Evolutionary conservation across 2,797 vertebrate species (phyloP), one percentile per base, ranked within the genome.

Genomic region (Cynopterus sphinx): DNA sequence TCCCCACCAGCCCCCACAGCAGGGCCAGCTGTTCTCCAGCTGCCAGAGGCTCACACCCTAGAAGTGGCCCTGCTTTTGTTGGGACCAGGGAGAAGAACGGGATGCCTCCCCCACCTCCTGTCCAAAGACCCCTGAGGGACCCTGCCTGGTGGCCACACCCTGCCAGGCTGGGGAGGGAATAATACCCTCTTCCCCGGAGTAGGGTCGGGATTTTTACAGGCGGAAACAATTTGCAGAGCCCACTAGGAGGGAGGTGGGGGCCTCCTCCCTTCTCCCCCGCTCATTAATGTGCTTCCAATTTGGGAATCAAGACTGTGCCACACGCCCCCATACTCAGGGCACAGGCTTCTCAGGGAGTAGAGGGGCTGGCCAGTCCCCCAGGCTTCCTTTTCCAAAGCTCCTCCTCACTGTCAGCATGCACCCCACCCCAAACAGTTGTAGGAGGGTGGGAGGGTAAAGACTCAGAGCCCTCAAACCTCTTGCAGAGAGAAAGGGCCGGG

Each of bases 201-300:
- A 53, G 77, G 95, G 81, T 93, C 7, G 10, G 49, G 63, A 91
- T 92, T 97, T 93, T 78, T 92, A 79, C 98, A 98, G 97, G 97
- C 98, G 98, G 97, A 98, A 98, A 91, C 97, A 97, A 98, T 98
- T 97, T 97, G 94, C 92, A 94, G 96, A 92, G 90, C 96, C 94
- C 77, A 63, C 87, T 74, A 63, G 95, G 84, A 90, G 89, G 95
- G 87, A 43, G 90, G 94, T 94, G 91, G 92, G 89, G 90, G n/a
- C 31, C 96, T 92, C 85, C 85, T 68, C n/a, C 36, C 81, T 31
- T 24, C 59, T 43, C 49, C 51, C 8, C 15, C 8, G 13, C 61
- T 85, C 84, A 96, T 91, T 97, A 97, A 98, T 97, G 88, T 98
- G 97, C 97, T 98, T 98, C 96, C 92, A 98, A 97, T 98, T 97